Evolutionary conservation across 1,140 invertebrate species (phyloP).

Genomic region (Daktulosphaira vitifoliae): DNA sequence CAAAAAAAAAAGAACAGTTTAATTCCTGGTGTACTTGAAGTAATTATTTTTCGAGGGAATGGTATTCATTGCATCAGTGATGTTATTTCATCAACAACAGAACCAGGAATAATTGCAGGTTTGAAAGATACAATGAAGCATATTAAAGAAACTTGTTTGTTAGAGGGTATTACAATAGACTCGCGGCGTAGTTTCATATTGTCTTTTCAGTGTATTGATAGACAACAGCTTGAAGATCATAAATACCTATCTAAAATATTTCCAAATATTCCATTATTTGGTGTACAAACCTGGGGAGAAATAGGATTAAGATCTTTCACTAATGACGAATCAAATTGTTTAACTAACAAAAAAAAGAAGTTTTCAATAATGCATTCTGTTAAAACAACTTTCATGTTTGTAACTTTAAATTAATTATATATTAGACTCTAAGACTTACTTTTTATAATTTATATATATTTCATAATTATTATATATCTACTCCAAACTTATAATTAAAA

Average conservation of each 20-base stretch:
- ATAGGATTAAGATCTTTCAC: slow-evolving; percentile 1
- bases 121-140: background rate
- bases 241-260: background rate
- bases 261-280: slow-evolving; percentile 10
- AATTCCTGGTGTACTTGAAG: background rate
- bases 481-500: too few relatives aligned
- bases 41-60: slow-evolving; percentile 3
- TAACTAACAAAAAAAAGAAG: background rate
- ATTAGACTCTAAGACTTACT: too few relatives aligned
- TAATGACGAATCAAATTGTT: too few relatives aligned
- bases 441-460: too few relatives aligned
- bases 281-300: slow-evolving; percentile 10
- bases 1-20: background rate
- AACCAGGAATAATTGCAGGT: background rate
- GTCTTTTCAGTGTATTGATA: slow-evolving; percentile 15
- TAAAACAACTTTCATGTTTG: slow-evolving; percentile 5
- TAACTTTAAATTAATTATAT: background rate
- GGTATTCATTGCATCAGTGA: slow-evolving; percentile 7
- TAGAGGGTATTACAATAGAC: background rate
- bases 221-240: slow-evolving; percentile 4
- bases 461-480: too few relatives aligned
- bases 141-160: background rate
- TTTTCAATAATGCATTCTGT: background rate
- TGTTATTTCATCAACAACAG: background rate
- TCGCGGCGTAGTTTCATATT: background rate